phyloP scores from a whole-genome alignment of 2,888 invertebrate species.

The Rutpela maculata region DNA sequence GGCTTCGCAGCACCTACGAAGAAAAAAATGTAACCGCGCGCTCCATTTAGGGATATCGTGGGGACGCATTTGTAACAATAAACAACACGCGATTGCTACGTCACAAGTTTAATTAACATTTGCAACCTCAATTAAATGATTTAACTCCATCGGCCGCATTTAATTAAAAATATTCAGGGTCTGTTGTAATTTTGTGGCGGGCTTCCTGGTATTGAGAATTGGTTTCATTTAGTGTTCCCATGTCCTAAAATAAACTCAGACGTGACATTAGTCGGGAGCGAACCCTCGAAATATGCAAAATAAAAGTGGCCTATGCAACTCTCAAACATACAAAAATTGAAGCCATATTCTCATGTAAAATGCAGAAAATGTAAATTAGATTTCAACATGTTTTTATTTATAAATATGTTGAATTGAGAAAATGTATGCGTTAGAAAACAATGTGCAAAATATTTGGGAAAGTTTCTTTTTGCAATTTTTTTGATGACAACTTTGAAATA shows the following conservation, averaged over 20 bases:
- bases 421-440: too few relatives aligned
- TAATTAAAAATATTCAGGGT: conserved; percentile 3
- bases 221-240: neutral
- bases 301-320: too few relatives aligned
- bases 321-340: too few relatives aligned
- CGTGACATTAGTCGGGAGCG: too few relatives aligned
- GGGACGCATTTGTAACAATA: conserved; percentile 41
- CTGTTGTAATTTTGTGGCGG: neutral
- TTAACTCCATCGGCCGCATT: neutral
- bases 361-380: too few relatives aligned
- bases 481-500: too few relatives aligned
- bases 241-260: neutral
- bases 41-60: conserved; percentile 41
- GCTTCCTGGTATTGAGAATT: neutral
- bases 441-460: too few relatives aligned
- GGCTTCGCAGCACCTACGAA: conserved; percentile 33
- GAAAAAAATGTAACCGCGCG: conserved; percentile 34
- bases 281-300: too few relatives aligned
- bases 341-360: too few relatives aligned
- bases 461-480: too few relatives aligned
- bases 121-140: conserved; percentile 26
- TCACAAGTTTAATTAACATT: conserved; percentile 35
- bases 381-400: too few relatives aligned
- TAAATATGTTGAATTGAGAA: too few relatives aligned
- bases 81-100: conserved; percentile 38